These are phyloP conservation scores for Drosophila mettleri DNA, from an alignment of 2,888 invertebrate genomes.

Conservation along the genomic window DNA sequence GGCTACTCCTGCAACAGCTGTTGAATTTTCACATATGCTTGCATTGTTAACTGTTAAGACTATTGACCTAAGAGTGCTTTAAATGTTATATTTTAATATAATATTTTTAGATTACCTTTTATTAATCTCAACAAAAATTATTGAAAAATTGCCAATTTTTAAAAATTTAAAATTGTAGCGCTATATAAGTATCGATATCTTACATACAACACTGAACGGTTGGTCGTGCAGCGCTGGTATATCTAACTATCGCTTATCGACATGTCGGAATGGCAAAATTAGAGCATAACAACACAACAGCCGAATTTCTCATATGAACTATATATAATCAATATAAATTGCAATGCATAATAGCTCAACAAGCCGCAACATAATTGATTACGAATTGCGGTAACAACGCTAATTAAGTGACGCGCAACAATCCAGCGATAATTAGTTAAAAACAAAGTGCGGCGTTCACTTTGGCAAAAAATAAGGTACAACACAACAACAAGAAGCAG, in stretches of 20 bases:
- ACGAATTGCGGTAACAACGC: conserved; percentile 24
- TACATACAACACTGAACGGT: neutral
- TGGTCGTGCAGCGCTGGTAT: neutral
- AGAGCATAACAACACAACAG: conserved; percentile 47
- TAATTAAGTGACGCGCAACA: conserved; percentile 27
- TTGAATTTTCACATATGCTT: neutral
- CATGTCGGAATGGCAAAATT: conserved; percentile 41
- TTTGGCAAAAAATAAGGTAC: conserved; percentile 58
- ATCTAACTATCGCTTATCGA: conserved; percentile 11
- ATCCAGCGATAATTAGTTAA: conserved; percentile 12
- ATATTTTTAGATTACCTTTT: neutral
- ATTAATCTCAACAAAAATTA: neutral
- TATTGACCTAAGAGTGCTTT: no score
- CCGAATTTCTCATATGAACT: conserved; percentile 42
- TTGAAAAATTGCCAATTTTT: neutral
- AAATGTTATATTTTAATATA: no score
- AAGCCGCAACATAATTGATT: conserved; percentile 35
- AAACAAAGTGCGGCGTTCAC: conserved; percentile 54
- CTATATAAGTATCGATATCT: conserved; percentile 7
- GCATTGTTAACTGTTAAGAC: rapidly evolving
- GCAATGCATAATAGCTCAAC: conserved; percentile 59
- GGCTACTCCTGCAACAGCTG: neutral
- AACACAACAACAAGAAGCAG: conserved; percentile 51
- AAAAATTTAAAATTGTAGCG: neutral
- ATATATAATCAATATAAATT: conserved; percentile 66